Conservation (phyloP, 1,140 invertebrate genomes). For the Pseudomyrmex flavicornis region DNA sequence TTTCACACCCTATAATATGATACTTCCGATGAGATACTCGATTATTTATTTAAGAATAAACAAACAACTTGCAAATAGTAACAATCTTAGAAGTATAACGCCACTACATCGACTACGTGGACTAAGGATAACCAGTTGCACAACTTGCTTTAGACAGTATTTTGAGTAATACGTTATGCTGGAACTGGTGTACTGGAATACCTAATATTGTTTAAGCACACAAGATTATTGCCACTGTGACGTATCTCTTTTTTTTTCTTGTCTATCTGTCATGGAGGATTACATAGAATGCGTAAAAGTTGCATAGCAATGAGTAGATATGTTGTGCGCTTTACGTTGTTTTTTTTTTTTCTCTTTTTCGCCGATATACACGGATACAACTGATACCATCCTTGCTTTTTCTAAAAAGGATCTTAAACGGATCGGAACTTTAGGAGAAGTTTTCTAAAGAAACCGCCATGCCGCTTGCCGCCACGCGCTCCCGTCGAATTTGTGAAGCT, state of each 20-base stretch:
- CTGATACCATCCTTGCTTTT: slow-evolving; percentile 42
- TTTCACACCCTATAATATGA: slow-evolving; percentile 46
- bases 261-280: slow-evolving; percentile 66
- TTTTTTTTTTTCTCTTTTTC: slow-evolving; percentile 3
- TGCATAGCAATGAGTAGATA: slow-evolving; percentile 71
- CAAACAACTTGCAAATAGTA: slow-evolving; percentile 75
- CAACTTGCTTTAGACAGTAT: slow-evolving; percentile 73
- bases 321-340: slow-evolving; percentile 68
- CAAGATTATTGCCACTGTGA: slow-evolving; percentile 58
- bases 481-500: slow-evolving; percentile 25
- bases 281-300: slow-evolving; percentile 69
- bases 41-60: slow-evolving; percentile 67
- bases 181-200: slow-evolving; percentile 66
- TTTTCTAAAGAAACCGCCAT: slow-evolving; percentile 35
- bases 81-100: slow-evolving; percentile 72
- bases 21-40: slow-evolving; percentile 65
- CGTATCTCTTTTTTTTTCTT: background rate
- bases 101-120: slow-evolving; percentile 63
- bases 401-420: slow-evolving; percentile 22
- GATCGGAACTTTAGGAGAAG: slow-evolving; percentile 26
- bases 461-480: slow-evolving; percentile 2
- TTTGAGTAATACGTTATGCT: slow-evolving; percentile 67
- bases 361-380: slow-evolving; percentile 48
- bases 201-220: slow-evolving; percentile 71
- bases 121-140: slow-evolving; percentile 73